Evolutionary conservation across 1,140 invertebrate species (phyloP).

Genomic region (Drosophila bocqueti): DNA sequence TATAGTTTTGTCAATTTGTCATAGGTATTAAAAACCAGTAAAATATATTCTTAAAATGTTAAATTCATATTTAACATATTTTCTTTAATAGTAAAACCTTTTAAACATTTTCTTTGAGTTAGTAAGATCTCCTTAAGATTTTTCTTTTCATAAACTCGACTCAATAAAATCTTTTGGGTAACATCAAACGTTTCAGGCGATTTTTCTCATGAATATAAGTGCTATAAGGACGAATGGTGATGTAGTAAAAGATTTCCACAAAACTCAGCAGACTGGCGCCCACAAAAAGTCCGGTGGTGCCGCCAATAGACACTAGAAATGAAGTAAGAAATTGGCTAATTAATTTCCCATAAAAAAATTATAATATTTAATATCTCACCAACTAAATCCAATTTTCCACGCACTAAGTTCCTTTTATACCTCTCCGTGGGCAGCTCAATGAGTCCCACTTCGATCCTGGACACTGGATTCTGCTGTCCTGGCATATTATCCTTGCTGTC

Average conservation of each 20-base stretch:
- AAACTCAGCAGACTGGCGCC: constrained; percentile 88
- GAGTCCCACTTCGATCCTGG: constrained; percentile 86
- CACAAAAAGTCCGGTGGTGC: constrained; percentile 88
- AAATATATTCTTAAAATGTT: no score
- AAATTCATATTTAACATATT: neutral
- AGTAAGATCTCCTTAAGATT: neutral
- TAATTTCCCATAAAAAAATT: no score
- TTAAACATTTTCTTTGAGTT: neutral
- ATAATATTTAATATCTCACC: constrained; percentile 82
- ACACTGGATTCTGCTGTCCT: constrained; percentile 73
- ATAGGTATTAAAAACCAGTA: no score
- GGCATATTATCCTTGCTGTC: constrained; percentile 86
- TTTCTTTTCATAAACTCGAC: accelerated
- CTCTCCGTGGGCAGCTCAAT: constrained; percentile 87
- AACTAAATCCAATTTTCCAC: constrained; percentile 88
- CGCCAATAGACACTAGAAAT: constrained; percentile 87
- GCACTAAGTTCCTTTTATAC: constrained; percentile 88
- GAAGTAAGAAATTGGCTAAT: no score
- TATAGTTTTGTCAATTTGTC: no score
- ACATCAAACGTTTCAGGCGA: constrained; percentile 26
- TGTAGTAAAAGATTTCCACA: constrained; percentile 87
- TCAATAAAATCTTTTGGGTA: constrained; percentile 18
- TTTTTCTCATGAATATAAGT: constrained; percentile 67
- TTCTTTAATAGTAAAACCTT: neutral
- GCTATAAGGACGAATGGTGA: constrained; percentile 85